Evolutionary conservation across 2,113 vertebrate genomes (phyloP).

Genomic region (Notothenia coriiceps): DNA sequence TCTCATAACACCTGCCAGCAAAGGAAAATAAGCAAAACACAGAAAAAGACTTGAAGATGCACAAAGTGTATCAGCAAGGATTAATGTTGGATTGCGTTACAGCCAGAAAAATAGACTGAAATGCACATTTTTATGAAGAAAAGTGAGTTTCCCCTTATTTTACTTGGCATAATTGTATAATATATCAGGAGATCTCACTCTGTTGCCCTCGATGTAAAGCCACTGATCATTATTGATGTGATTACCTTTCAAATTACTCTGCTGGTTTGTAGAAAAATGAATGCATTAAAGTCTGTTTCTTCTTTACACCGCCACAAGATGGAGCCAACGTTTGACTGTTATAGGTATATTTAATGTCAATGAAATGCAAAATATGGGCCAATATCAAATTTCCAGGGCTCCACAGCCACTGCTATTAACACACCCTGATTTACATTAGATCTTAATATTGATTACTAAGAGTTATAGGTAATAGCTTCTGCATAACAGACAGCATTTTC

Average conservation of each 20-base stretch:
- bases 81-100: slow-evolving; percentile 37
- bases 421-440: too few species aligned
- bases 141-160: too few species aligned
- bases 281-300: background rate
- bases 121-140: too few species aligned
- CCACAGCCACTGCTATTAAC: too few species aligned
- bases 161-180: too few species aligned
- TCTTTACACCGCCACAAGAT: slow-evolving; percentile 20
- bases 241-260: background rate
- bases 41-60: slow-evolving; percentile 72
- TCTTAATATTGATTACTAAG: too few species aligned
- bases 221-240: background rate
- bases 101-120: too few species aligned
- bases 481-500: too few species aligned
- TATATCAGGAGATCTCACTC: slow-evolving; percentile 6
- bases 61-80: slow-evolving; percentile 24
- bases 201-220: background rate
- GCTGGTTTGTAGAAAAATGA: background rate
- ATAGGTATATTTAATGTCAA: background rate
- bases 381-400: too few species aligned
- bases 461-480: too few species aligned
- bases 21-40: slow-evolving; percentile 6
- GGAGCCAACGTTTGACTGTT: slow-evolving; percentile 13
- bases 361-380: too few species aligned
- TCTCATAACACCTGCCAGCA: slow-evolving; percentile 71